A percentile compares a stretch with the other conserved stretches of the same genome.
Evolutionary conservation across 2,888 invertebrate genomes (phyloP).

Genomic region (Crematogaster levior): DNA sequence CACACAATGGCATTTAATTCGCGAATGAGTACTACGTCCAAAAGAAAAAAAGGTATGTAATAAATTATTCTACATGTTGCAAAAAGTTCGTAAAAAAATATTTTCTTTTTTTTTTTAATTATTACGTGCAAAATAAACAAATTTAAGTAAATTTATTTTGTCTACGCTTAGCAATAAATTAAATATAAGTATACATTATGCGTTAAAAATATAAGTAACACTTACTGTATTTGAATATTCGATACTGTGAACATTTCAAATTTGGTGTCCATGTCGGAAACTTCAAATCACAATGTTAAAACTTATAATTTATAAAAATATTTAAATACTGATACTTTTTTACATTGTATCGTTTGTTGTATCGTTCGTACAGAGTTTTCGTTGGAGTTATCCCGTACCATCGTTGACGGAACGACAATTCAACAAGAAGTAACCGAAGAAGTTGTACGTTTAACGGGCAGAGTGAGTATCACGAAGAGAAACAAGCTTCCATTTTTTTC

Average conservation of each 20-base stretch:
- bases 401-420: conserved; percentile 72
- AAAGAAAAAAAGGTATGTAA: conserved; percentile 79
- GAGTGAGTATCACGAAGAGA: conserved; percentile 53
- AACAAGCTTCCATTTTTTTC: background rate
- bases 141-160: background rate
- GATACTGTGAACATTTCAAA: background rate
- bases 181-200: background rate
- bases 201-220: background rate
- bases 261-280: background rate
- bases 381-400: conserved; percentile 75
- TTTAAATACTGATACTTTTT: background rate
- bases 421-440: conserved; percentile 70
- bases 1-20: conserved; percentile 79
- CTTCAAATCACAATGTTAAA: background rate
- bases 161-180: background rate
- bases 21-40: conserved; percentile 72
- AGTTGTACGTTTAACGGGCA: conserved; percentile 58
- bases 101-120: background rate
- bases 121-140: background rate
- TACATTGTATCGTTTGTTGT: background rate
- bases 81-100: too few species aligned
- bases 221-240: background rate
- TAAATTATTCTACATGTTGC: background rate
- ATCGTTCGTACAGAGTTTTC: conserved; percentile 73
- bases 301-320: background rate